Evolutionary conservation across 53 echinoderm and acorn worm genomes (phyloP), one percentile per base, ranked within the genome.

Genomic region (Echinarachnius parma): DNA sequence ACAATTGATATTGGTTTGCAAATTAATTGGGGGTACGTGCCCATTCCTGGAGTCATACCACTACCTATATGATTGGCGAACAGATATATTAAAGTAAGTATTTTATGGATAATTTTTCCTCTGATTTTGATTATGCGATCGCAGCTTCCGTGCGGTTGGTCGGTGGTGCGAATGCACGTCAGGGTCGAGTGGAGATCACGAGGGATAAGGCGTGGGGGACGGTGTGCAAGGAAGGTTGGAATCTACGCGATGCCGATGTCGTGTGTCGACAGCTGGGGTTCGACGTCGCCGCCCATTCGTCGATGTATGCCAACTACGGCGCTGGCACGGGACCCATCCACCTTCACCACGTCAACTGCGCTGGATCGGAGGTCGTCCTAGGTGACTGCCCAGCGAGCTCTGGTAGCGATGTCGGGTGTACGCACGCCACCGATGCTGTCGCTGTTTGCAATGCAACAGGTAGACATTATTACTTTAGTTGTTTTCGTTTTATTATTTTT

Each of bases 221-320:
- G 2, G 76, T 75, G 3, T 75, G 76, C 29, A 58, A 75, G 20
- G 76, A 60, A 28, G 76, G 76, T 4, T 75, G 76, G 76, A 60
- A 75, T 11, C 18, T 59, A 4, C n/a, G 15, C 9, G 76, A 75
- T 44, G 76, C 59, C 31, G 20, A 60, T 26, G 76, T 75, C 4
- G 60, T 75, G 15, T 75, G 76, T 27, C 76, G 60, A 4, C 76
- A 75, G 76, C 76, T 75, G 44, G 76, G 76, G 26, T 75, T 75
- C 47, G n/a, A 28, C 9, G 76, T 36, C 20, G 76, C 76, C n/a
- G 9, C 44, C 28, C 59, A 42, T 13, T 16, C 36, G 11, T 75
- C 60, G 0, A 1, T 59, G 9, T 37, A 22, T 14, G 49, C 26
- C 9, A 60, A 45, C 47, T 59, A 42, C 22, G 76, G 76, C 1